Evolutionary conservation across 2,888 invertebrate species (phyloP).

Genomic region (Caenorhabditis imperialis): DNA sequence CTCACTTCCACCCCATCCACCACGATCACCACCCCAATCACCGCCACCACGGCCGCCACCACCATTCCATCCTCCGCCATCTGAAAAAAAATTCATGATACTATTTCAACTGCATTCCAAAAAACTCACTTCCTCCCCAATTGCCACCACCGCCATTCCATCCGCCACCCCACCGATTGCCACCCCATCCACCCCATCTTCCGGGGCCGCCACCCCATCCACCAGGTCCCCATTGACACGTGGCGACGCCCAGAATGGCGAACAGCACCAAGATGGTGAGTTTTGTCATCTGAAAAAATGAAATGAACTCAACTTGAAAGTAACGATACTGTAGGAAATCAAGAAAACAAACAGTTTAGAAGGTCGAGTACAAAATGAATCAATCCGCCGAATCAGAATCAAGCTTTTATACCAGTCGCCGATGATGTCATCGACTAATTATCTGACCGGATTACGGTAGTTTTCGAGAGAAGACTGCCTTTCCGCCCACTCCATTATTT

Average conservation of each 20-base stretch:
- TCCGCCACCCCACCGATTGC: slow-evolving; percentile 23
- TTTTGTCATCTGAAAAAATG: slow-evolving; percentile 4
- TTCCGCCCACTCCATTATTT: no score
- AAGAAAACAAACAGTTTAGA: no score
- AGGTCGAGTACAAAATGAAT: no score
- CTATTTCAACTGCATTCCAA: no score
- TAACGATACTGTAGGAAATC: no score
- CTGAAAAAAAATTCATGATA: not conserved
- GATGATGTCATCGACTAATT: not conserved
- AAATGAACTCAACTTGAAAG: no score
- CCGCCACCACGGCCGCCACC: no score
- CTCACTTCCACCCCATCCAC: no score
- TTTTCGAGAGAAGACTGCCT: no score
- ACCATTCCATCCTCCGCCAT: no score
- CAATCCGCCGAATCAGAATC: slow-evolving; percentile 4
- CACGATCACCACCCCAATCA: no score
- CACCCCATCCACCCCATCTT: slow-evolving; percentile 38
- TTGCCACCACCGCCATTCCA: slow-evolving; percentile 11
- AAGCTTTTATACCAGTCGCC: not conserved
- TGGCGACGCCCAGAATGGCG: slow-evolving; percentile 12
- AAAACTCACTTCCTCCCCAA: slow-evolving; percentile 22
- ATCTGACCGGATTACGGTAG: no score
- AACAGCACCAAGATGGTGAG: slow-evolving; percentile 17
- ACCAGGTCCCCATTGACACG: slow-evolving; percentile 34
- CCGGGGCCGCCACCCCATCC: slow-evolving; percentile 41